Conservation (phyloP, 2,888 invertebrate species). For the Campoplex capitator region DNA sequence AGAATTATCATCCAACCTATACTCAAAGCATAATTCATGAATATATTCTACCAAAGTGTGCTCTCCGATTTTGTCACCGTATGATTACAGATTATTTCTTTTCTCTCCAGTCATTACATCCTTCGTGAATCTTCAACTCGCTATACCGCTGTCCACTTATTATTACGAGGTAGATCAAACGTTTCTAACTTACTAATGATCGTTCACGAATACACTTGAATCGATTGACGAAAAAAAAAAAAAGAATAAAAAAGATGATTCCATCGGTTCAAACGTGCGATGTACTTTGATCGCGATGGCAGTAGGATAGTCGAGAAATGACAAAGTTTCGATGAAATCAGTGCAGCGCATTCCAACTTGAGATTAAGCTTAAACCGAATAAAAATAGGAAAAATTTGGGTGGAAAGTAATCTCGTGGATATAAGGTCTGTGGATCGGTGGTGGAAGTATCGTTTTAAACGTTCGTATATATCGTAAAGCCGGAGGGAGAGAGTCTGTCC, state of each 20-base stretch:
- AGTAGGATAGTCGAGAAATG: no score
- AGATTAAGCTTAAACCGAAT: neutral
- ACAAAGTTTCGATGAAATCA: no score
- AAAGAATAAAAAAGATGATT: neutral
- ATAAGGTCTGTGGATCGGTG: neutral
- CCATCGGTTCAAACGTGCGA: neutral
- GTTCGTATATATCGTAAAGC: conserved; percentile 29
- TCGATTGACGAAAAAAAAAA: neutral
- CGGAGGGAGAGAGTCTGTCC: neutral
- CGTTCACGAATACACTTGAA: conserved; percentile 4
- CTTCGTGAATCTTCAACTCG: conserved; percentile 19
- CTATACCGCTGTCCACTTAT: neutral
- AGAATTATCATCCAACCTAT: conserved; percentile 28
- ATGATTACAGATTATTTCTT: conserved; percentile 46
- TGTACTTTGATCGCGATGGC: no score
- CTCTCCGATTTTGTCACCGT: conserved; percentile 53
- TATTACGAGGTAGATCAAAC: conserved; percentile 35
- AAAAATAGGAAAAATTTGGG: neutral
- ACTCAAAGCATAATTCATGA: conserved; percentile 42
- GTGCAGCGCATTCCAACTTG: neutral
- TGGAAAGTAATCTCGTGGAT: neutral
- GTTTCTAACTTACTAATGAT: conserved; percentile 12
- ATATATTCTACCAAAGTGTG: conserved; percentile 40
- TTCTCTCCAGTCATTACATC: conserved; percentile 36
- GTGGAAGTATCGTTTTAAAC: conserved; percentile 6